Base-by-base conservation (phyloP, 1,140 invertebrate species). In the Maconellicoccus hirsutus region DNA sequence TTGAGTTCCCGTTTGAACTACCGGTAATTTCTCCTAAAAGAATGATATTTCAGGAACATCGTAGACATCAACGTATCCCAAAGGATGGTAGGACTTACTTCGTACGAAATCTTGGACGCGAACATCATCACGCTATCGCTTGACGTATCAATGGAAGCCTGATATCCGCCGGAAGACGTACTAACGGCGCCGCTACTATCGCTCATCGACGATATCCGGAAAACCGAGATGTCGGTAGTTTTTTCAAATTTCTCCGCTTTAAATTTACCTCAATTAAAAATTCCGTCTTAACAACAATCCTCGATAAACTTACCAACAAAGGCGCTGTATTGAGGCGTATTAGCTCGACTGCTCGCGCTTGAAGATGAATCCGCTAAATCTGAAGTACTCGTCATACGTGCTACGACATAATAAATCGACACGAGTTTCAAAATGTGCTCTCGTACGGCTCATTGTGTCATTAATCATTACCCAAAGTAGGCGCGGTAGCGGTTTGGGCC, bases 81-180 rank as follows among this genome's bases (percentile, higher is more conserved):
- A 23, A 66, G 25, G 10, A 23, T 66, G 10, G 19, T 3, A 23
- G 6, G 3, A 52, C 6, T 66, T 66, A 66, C 61, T 16, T 66
- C 61, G 61, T 23, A 26, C 8, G 25, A 66, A 23, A 26, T 23
- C 10, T 66, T 26, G 2, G 61, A 26, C 4, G 8, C 19, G 16
- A 66, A 66, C 25, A 66, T 66, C 7, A 23, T 23, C 7, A 25
- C 61, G 16, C 61, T 66, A 16, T 66, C 61, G 22, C 61, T 66
- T 2, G 61, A 66, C 4, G 61, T 66, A 66, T 66, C 61, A 23
- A 66, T 66, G 25, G 61, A 66, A 8, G 61, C 61, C 25, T 66
- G 61, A 22, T 66, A 66, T 66, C 61, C 61, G 10, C 61, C 25
- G 16, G 22, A 25, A 1, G 25, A 25, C 19, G 61, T 26, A 66